Conservation (phyloP, 2,113 vertebrate species). For the Eurystomus gularis region DNA sequence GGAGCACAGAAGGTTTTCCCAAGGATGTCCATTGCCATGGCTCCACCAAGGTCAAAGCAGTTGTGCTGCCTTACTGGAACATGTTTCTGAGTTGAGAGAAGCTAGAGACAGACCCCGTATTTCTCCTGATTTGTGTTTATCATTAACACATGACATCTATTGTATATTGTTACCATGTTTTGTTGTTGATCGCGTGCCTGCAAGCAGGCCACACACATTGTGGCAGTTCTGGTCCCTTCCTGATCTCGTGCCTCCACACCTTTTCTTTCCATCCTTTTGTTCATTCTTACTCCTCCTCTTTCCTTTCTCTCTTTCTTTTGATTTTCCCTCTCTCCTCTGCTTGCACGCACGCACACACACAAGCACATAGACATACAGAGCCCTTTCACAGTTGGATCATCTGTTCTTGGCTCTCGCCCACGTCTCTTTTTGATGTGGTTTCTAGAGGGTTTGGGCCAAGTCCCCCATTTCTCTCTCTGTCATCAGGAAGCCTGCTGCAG, state of each 20-base stretch:
- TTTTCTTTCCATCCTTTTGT: constrained; percentile 55
- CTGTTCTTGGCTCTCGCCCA: constrained; percentile 74
- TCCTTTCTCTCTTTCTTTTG: constrained; percentile 34
- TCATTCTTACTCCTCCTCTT: constrained; percentile 35
- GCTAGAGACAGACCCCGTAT: neutral
- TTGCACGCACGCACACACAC: neutral
- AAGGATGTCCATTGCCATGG: neutral
- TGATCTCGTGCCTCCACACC: constrained; percentile 61
- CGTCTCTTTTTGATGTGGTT: constrained; percentile 81
- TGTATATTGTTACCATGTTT: constrained; percentile 29
- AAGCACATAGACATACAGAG: constrained; percentile 1
- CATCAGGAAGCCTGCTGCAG: constrained; percentile 82
- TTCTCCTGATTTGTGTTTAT: neutral
- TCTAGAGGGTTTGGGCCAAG: constrained; percentile 78
- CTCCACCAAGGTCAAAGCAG: neutral
- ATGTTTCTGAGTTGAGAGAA: neutral
- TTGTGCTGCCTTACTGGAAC: neutral
- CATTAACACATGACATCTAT: constrained; percentile 15
- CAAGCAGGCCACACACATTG: constrained; percentile 32
- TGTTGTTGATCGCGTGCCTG: constrained; percentile 51
- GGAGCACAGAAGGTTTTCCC: neutral
- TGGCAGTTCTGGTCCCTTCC: constrained; percentile 36
- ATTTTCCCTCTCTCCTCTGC: neutral
- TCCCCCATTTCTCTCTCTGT: constrained; percentile 79
- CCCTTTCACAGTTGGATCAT: constrained; percentile 75